Evolutionary conservation across 2,113 vertebrate genomes (phyloP).

Genomic region (Nestor notabilis): DNA sequence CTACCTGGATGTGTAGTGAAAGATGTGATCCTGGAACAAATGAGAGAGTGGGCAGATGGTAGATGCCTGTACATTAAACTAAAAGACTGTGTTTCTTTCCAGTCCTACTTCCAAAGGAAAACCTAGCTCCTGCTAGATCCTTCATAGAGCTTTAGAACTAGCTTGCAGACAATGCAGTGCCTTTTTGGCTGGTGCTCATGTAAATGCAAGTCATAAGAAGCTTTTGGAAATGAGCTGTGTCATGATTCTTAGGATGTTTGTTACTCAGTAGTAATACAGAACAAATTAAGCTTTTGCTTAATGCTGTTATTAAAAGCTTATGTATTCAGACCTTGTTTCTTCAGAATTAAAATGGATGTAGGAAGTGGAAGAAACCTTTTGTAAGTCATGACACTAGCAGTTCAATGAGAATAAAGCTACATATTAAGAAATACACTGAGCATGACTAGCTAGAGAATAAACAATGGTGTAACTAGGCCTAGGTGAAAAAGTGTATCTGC

Average conservation of each 20-base stretch:
- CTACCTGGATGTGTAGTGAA: background rate
- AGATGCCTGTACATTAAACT: background rate
- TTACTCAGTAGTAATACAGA: background rate
- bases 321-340: background rate
- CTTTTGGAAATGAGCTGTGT: background rate
- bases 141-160: background rate
- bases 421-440: background rate
- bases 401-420: background rate
- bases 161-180: background rate
- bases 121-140: accelerated
- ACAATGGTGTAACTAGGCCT: background rate
- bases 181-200: background rate
- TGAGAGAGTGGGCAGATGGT: background rate
- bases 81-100: background rate
- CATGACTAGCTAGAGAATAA: background rate
- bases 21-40: background rate
- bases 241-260: background rate
- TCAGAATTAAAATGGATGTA: background rate
- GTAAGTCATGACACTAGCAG: background rate
- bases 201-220: background rate
- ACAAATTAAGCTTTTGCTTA: background rate
- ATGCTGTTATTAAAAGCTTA: background rate
- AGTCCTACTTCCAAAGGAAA: background rate
- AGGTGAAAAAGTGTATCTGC: background rate
- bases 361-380: background rate